phyloP scores from a whole-genome alignment of 2,113 vertebrate species.

The Corythornis vintsioides region DNA sequence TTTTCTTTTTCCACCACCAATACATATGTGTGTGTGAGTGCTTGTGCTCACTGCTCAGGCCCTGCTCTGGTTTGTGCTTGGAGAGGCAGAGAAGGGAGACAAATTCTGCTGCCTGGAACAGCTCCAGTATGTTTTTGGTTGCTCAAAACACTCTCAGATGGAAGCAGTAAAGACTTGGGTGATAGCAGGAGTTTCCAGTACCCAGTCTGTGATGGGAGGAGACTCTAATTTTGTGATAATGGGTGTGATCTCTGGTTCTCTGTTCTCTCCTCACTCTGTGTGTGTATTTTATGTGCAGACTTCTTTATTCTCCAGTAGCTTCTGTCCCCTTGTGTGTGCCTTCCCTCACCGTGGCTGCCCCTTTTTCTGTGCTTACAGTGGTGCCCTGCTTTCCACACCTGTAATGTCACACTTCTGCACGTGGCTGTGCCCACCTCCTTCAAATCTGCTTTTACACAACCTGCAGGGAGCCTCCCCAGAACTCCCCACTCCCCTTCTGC shows the following conservation, averaged over 20 bases:
- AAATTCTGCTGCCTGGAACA: not conserved
- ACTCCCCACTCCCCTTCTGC: not conserved
- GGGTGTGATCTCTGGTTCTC: not conserved
- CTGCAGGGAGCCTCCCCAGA: not conserved
- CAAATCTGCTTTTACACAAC: not conserved
- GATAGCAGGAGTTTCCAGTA: not conserved
- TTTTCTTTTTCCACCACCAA: not conserved
- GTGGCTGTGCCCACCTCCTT: conserved; percentile 14
- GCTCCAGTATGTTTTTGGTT: not conserved
- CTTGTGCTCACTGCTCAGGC: not conserved
- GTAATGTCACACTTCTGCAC: not conserved
- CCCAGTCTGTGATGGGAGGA: not conserved
- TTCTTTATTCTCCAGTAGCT: conserved; percentile 40
- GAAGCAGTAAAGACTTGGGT: not conserved
- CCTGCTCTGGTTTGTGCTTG: not conserved
- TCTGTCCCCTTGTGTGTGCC: conserved; percentile 35
- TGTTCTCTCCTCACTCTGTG: not conserved
- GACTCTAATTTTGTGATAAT: too few relatives aligned
- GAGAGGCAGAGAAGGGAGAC: not conserved
- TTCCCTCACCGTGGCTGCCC: conserved; percentile 16
- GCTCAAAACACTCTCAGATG: not conserved
- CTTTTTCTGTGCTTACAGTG: not conserved
- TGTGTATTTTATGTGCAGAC: conserved; percentile 39
- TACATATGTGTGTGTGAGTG: not conserved
- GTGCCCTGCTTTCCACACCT: not conserved